Conservation (phyloP, 2,113 vertebrate species). For the Nycticorax nycticorax region DNA sequence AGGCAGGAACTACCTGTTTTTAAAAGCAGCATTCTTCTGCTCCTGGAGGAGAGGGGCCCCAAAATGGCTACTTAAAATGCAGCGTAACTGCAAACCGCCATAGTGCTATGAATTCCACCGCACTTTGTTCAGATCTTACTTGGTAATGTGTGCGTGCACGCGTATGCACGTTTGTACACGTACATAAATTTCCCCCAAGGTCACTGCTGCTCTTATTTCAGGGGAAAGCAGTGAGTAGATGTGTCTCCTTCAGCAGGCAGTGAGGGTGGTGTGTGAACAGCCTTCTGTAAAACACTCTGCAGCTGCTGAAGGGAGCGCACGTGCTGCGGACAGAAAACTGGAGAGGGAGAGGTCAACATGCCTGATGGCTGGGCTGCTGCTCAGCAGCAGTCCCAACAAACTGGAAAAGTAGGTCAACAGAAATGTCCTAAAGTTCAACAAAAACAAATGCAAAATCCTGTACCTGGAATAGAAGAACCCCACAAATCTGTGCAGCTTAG, state of each 20-base stretch:
- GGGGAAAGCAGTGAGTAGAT: not conserved
- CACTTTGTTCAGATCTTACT: not conserved
- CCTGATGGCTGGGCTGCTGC: not conserved
- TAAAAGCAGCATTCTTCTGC: not conserved
- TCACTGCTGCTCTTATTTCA: not conserved
- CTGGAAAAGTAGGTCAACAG: not conserved
- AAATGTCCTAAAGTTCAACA: not conserved
- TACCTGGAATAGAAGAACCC: not conserved
- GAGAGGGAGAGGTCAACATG: not conserved
- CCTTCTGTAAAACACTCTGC: not conserved
- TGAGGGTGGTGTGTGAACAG: not conserved
- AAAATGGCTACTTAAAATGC: not conserved
- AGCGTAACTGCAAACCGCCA: not conserved
- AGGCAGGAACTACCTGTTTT: not conserved
- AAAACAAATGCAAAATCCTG: not conserved
- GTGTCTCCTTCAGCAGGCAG: not conserved
- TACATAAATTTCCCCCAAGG: not conserved
- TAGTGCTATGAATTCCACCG: not conserved
- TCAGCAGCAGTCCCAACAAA: not conserved
- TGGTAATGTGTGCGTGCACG: no score
- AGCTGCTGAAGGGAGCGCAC: not conserved
- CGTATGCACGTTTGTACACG: rapidly evolving
- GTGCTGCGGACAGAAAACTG: not conserved
- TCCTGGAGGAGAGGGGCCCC: not conserved
- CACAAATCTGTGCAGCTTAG: not conserved